phyloP scores from a whole-genome alignment of 2,797 vertebrate species.

The Chlorospingus flavigularis region DNA sequence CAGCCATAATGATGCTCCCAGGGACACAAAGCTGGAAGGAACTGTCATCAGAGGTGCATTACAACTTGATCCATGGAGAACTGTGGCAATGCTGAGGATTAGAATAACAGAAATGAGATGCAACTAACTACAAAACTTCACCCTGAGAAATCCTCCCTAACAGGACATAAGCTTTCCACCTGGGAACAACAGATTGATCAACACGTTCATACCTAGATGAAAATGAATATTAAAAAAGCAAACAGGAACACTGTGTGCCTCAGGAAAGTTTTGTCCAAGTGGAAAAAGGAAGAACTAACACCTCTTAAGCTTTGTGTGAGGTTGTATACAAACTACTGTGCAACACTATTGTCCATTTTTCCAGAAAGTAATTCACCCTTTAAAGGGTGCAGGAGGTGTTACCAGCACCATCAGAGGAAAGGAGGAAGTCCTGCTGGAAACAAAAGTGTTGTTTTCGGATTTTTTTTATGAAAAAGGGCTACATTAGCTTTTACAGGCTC shows the following conservation, averaged over 20 bases:
- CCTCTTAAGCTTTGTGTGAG: not conserved
- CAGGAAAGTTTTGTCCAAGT: not conserved
- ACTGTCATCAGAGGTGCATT: not conserved
- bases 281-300: not conserved
- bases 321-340: not conserved
- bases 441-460: rapidly evolving
- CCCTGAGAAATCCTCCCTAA: not conserved
- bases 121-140: not conserved
- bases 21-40: not conserved
- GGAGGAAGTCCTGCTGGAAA: not conserved
- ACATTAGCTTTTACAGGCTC: not conserved
- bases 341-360: not conserved
- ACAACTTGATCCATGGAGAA: not conserved
- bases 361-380: not conserved
- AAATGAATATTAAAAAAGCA: not conserved
- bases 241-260: not conserved
- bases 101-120: not conserved
- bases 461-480: not conserved
- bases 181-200: not conserved
- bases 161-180: not conserved
- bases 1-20: not conserved
- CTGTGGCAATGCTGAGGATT: not conserved
- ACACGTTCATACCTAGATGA: rapidly evolving
- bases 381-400: not conserved
- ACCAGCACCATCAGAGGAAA: not conserved